Evolutionary conservation across 2,888 invertebrate species (phyloP).

Genomic region (Drepana falcataria): DNA sequence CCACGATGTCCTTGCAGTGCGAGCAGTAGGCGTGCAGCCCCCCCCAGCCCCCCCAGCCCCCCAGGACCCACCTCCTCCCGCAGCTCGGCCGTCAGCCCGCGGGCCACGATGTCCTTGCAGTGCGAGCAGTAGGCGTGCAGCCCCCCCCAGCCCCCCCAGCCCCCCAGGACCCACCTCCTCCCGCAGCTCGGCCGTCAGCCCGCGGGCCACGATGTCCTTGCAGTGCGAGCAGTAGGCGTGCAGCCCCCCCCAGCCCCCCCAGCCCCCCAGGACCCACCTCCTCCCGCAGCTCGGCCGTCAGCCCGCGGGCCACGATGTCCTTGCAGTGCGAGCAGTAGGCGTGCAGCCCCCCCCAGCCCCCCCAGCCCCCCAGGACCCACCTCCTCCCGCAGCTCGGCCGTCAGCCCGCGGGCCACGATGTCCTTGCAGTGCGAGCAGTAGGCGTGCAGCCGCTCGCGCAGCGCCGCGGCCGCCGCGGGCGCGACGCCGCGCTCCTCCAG

Average conservation of each 20-base stretch:
- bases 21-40: constrained; percentile 88
- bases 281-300: constrained; percentile 80
- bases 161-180: constrained; percentile 83
- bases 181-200: constrained; percentile 76
- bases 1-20: constrained; percentile 75
- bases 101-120: constrained; percentile 69
- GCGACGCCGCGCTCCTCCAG: constrained; percentile 85
- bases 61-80: constrained; percentile 84
- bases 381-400: constrained; percentile 85
- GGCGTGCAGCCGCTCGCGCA: constrained; percentile 84
- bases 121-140: constrained; percentile 86
- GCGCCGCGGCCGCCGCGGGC: constrained; percentile 57
- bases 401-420: constrained; percentile 28
- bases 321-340: constrained; percentile 85
- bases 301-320: constrained; percentile 47
- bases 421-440: constrained; percentile 85
- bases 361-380: constrained; percentile 50
- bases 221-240: constrained; percentile 86
- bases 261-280: constrained; percentile 69
- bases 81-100: constrained; percentile 68
- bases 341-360: constrained; percentile 84
- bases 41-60: constrained; percentile 81
- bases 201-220: constrained; percentile 49
- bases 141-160: constrained; percentile 83
- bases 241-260: constrained; percentile 83